Evolutionary conservation across 2,113 vertebrate species (phyloP).

Genomic region (Eulacestoma nigropectus): DNA sequence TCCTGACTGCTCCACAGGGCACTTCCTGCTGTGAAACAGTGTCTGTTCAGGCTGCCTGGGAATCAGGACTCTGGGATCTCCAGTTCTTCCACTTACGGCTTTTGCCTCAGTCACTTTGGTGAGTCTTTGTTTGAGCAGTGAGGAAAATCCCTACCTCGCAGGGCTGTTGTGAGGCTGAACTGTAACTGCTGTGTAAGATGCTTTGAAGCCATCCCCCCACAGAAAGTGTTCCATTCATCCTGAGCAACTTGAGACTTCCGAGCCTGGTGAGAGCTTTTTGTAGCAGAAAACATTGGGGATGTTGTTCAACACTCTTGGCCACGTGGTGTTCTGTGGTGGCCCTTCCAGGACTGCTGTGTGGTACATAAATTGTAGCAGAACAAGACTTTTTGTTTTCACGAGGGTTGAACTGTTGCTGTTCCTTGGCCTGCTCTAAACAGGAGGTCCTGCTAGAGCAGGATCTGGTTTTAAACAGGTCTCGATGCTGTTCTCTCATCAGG

Average conservation of each 20-base stretch:
- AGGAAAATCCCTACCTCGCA: neutral
- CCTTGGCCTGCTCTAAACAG: neutral
- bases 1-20: neutral
- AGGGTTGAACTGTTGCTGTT: neutral
- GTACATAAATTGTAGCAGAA: neutral
- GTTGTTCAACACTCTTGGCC: neutral
- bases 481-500: neutral
- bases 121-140: neutral
- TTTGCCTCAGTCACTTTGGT: neutral
- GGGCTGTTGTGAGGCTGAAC: slow-evolving; percentile 1
- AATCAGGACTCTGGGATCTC: neutral
- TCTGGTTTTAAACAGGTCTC: neutral
- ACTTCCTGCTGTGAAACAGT: neutral
- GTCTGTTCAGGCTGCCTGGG: neutral
- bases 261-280: neutral
- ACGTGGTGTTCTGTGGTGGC: neutral
- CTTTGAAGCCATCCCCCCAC: neutral
- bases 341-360: neutral
- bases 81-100: neutral
- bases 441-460: neutral
- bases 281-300: neutral
- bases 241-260: neutral
- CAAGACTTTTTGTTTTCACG: neutral
- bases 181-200: neutral
- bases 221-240: neutral